These are phyloP conservation scores for Aquatica leii DNA, from an alignment of 2,888 invertebrate genomes.

Conservation along the genomic window DNA sequence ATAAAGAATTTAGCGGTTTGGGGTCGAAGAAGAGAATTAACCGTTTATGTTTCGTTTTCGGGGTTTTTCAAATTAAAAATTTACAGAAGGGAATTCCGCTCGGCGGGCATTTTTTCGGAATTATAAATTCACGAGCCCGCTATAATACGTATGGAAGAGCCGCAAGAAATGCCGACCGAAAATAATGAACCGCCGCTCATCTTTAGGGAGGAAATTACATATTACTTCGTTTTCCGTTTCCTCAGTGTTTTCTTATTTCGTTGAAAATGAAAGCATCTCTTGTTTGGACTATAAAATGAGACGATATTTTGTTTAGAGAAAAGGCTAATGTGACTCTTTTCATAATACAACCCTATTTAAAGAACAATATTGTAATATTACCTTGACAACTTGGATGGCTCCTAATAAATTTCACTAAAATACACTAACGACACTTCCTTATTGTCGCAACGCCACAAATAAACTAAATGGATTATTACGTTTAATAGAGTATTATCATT, in stretches of 20 bases:
- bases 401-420: neutral
- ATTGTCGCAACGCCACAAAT: neutral
- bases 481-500: constrained; percentile 18
- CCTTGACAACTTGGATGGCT: neutral
- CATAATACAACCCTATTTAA: constrained; percentile 6
- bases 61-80: constrained; percentile 18
- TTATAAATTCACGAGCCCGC: constrained; percentile 21
- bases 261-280: constrained; percentile 27
- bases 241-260: constrained; percentile 27
- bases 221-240: constrained; percentile 29
- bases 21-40: neutral
- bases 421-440: constrained; percentile 11
- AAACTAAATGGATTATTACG: constrained; percentile 10
- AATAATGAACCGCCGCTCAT: constrained; percentile 29
- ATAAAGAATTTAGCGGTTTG: neutral
- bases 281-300: constrained; percentile 23
- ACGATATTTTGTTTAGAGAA: constrained; percentile 22
- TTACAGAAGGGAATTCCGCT: constrained; percentile 13
- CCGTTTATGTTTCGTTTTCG: constrained; percentile 8
- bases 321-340: neutral
- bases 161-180: constrained; percentile 24
- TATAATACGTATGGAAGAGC: constrained; percentile 16
- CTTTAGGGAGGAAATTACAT: constrained; percentile 32
- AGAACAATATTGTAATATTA: constrained; percentile 9
- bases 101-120: constrained; percentile 9